Evolutionary conservation across 2,113 vertebrate genomes (phyloP), one percentile per base, ranked within the genome.

Genomic region (Beaufortia kweichowensis): DNA sequence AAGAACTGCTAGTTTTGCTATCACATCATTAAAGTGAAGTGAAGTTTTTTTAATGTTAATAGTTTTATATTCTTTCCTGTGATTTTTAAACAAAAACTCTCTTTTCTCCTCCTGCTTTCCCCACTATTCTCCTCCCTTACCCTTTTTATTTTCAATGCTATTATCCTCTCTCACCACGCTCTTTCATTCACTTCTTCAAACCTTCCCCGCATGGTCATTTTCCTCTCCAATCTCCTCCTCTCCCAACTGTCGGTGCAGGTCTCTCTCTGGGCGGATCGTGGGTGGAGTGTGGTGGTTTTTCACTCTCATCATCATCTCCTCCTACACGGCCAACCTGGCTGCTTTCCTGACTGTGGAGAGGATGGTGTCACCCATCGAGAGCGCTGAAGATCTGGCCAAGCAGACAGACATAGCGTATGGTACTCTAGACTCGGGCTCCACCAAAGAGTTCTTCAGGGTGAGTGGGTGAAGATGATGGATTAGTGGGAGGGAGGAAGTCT

Each of bases 201-300:
- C 71, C 19, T 56, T 39, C 50, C 68, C 29, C 67, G 15, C 31
- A 57, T 74, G 64, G 55, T 68, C 56, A 57, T 64, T 73, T 65
- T 73, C 60, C 17, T 26, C 60, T 39, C 19, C 60, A 46, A 66
- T 62, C 23, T 41, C 60, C 35, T 75, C 43, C 62, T 21, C 28
- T 23, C 50, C 56, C 57, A n/a, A 10, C 19, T 31, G 60, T 21
- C 64, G 50, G 19, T 15, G 15, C 77, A 99, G 97, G 90, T 99
- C 97, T 70, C 91, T 99, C 77, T 99, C 97, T 74, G 97, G 97
- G 81, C 95, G 97, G 35, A 99, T 99, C 60, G 97, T 99, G 15
- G 97, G 97, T 80, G 97, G 97, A 46, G 97, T 99, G 68, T 99
- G 97, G 97, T 99, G 97, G 97, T 99, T 99, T 94, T 99, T 99